Evolutionary conservation across 1,140 invertebrate genomes (phyloP), one percentile per base, ranked within the genome.

Genomic region (Carposina sasakii): DNA sequence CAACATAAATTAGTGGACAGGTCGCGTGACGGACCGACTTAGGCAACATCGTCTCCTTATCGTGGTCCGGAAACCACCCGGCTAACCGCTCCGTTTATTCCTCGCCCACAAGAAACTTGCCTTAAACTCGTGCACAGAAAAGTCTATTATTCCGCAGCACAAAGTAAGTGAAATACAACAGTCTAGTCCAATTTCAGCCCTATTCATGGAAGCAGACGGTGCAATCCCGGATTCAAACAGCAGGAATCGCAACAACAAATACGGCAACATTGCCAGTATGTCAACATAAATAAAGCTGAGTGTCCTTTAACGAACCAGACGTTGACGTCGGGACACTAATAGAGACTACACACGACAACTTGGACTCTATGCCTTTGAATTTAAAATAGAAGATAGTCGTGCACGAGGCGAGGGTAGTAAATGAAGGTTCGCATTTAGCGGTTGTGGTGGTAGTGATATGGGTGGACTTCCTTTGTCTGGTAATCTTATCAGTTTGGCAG

Each of bases 221-320:
- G 39, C 47, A 55, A 54, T 48, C 60, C 47, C 26, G 39, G 54
- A 48, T 60, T 52, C 33, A 44, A 46, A 57, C 54, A 57, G 43
- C 39, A 39, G 45, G 20, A 43, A 52, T 54, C 53, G 54, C 57
- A 42, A 53, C 60, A 67, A 67, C 65, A 73, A 77, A 75, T 76
- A 76, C 71, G 73, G 71, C 65, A 81, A 81, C 72, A 67, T 74
- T 78, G 65, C 66, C 73, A 70, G 69, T 83, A 79, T 72, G 75
- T 77, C 73, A 69, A 71, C 76, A 79, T 79, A 76, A 81, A 83
- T 83, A 83, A 81, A 77, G 79, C 71, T 65, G 76, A 82, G 70
- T 76, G 75, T 82, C 76, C 76, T 81, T 81, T 81, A 82, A 76
- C 78, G 78, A 77, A 77, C 73, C 68, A 75, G 73, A 83, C 74